Conservation (phyloP, 2,888 invertebrate species). For the Eupithecia subumbrata region DNA sequence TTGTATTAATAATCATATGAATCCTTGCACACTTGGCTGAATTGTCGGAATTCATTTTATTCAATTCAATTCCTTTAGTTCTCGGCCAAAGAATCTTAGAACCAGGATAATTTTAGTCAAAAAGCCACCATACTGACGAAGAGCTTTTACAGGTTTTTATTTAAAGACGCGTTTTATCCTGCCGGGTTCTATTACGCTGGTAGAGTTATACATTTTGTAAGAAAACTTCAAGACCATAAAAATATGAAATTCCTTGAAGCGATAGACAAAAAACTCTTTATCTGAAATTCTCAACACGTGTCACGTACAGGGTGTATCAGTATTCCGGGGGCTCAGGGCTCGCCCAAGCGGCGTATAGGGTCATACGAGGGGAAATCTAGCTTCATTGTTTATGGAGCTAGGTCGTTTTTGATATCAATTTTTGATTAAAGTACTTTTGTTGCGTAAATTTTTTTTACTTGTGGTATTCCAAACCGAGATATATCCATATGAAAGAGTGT, state of each 20-base stretch:
- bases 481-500: too few species aligned
- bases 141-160: too few species aligned
- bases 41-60: neutral
- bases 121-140: too few species aligned
- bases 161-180: neutral
- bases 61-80: neutral
- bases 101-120: too few species aligned
- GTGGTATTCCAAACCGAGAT: too few species aligned
- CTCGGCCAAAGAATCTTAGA: neutral
- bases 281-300: conserved; percentile 22
- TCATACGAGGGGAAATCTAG: conserved; percentile 20
- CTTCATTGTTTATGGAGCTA: conserved; percentile 23
- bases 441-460: too few species aligned
- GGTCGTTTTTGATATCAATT: neutral
- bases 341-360: conserved; percentile 12
- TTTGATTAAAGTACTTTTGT: neutral
- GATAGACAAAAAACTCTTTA: conserved; percentile 16
- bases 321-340: conserved; percentile 27
- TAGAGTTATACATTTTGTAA: neutral
- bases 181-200: neutral
- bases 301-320: conserved; percentile 30
- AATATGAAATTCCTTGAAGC: conserved; percentile 8
- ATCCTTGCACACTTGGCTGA: neutral
- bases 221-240: neutral
- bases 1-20: neutral